phyloP scores from a whole-genome alignment of 2,797 vertebrate genomes.

The Enteromius mattozi region DNA sequence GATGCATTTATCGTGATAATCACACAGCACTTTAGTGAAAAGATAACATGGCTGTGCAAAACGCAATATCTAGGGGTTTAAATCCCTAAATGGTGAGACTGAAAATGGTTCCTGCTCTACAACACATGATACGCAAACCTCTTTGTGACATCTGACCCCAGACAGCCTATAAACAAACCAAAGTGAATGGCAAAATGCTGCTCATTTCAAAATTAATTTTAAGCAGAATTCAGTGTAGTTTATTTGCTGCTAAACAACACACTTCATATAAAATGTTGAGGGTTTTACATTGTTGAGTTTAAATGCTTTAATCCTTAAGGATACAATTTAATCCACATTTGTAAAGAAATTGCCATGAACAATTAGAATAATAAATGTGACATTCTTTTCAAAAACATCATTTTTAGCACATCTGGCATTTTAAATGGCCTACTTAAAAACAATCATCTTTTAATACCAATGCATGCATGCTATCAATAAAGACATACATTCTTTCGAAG shows the following conservation, averaged over 20 bases:
- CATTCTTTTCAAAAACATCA: neutral
- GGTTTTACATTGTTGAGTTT: neutral
- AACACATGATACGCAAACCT: conserved; percentile 33
- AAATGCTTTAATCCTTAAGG: neutral
- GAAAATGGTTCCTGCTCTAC: conserved; percentile 22
- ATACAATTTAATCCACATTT: neutral
- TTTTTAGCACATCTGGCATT: conserved; percentile 1
- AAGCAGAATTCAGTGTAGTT: neutral
- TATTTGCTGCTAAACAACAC: neutral
- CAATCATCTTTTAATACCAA: neutral
- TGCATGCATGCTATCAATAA: conserved; percentile 5
- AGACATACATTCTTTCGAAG: conserved; percentile 5
- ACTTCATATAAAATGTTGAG: neutral
- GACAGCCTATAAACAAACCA: conserved; percentile 15
- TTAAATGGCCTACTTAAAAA: neutral
- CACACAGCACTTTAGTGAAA: conserved; percentile 15
- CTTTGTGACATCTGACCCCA: conserved; percentile 36
- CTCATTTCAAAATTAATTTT: neutral
- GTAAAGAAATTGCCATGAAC: neutral
- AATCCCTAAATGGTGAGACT: neutral
- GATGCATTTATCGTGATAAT: conserved; percentile 63
- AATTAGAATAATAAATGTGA: neutral
- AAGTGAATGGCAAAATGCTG: neutral
- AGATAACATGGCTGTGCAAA: neutral
- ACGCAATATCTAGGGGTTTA: neutral